Evolutionary conservation across 2,797 vertebrate genomes (phyloP).

Genomic region (Trachops cirrhosus): DNA sequence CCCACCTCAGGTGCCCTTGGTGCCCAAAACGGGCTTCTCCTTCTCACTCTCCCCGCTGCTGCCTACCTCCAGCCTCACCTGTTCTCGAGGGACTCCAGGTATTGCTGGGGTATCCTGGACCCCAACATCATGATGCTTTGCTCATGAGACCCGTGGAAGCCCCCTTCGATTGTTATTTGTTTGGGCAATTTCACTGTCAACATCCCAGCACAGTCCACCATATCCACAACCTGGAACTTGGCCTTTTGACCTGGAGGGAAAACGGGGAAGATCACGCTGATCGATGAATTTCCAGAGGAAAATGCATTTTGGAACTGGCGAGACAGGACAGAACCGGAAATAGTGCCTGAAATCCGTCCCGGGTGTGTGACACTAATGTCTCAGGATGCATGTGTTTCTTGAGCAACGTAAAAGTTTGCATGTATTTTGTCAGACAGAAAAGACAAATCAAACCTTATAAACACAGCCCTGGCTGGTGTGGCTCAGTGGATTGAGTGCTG

Average conservation of each 20-base stretch:
- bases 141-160: fast-evolving
- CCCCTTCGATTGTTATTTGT: not conserved
- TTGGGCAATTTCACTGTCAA: not conserved
- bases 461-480: too few species aligned
- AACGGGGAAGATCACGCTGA: not conserved
- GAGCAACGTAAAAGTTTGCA: not conserved
- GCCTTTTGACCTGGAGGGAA: not conserved
- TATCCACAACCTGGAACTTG: not conserved
- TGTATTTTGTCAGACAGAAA: not conserved
- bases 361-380: not conserved
- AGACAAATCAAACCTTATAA: not conserved
- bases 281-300: not conserved
- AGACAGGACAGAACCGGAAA: not conserved
- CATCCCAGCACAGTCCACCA: not conserved
- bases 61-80: not conserved
- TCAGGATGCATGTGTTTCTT: not conserved
- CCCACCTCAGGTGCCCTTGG: not conserved
- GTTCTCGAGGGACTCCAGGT: not conserved
- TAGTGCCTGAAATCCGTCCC: not conserved
- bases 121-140: not conserved
- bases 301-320: not conserved
- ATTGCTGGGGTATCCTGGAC: not conserved
- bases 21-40: not conserved
- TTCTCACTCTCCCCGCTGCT: not conserved
- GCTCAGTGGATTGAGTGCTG: too few species aligned